Conservation (phyloP, 2,888 invertebrate genomes). For the Branchipolynoe longqiensis region DNA sequence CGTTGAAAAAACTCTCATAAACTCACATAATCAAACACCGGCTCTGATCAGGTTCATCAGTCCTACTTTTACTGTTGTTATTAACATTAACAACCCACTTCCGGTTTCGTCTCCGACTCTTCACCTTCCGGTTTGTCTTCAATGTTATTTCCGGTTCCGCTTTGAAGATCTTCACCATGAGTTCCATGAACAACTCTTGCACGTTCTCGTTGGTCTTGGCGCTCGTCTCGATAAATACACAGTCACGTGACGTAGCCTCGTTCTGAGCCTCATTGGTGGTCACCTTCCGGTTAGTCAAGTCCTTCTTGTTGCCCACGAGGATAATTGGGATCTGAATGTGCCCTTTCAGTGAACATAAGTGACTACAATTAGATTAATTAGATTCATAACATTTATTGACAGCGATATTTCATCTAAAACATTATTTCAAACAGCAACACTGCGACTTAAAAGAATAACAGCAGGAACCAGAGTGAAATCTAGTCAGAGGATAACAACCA, state of each 20-base stretch:
- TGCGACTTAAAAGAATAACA: no score
- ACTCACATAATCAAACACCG: no score
- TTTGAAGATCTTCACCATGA: constrained; percentile 24
- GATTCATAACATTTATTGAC: no score
- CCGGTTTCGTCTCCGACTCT: not conserved
- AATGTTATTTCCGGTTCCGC: not conserved
- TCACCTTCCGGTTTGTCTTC: not conserved
- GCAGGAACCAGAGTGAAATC: no score
- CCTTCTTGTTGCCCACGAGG: constrained; percentile 36
- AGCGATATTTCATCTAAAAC: no score
- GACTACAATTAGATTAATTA: no score
- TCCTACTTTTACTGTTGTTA: constrained; percentile 1
- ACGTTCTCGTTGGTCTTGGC: constrained; percentile 25
- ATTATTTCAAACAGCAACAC: no score
- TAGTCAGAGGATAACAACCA: no score
- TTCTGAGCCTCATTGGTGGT: constrained; percentile 15
- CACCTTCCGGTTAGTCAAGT: constrained; percentile 15
- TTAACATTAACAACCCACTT: not conserved
- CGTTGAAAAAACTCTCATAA: no score
- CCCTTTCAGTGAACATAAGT: not conserved
- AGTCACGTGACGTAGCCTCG: constrained; percentile 9
- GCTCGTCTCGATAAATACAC: constrained; percentile 39
- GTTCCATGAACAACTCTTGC: constrained; percentile 28
- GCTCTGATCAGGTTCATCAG: no score
- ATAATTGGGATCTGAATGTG: constrained; percentile 27